Percentiles rank a stretch among this genome's conserved stretches.
phyloP scores from a whole-genome alignment of 2,113 vertebrate genomes.

The Hucho hucho region DNA sequence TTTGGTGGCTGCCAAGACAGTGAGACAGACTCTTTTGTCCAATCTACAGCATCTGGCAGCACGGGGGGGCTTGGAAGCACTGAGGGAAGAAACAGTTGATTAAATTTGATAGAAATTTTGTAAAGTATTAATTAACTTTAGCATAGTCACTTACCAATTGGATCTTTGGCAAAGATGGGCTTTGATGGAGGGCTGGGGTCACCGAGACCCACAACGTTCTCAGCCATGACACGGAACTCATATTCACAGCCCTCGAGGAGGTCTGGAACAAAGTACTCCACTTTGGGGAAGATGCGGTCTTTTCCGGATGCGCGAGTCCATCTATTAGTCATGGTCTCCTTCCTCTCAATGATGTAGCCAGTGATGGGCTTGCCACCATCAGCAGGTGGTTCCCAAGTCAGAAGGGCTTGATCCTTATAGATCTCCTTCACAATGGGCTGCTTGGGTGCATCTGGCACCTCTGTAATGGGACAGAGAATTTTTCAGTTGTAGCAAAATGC shows the following conservation, averaged over 20 bases:
- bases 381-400: conserved; percentile 91
- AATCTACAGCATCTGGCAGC: conserved; percentile 84
- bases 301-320: conserved; percentile 78
- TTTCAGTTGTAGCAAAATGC: not conserved
- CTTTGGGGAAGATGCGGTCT: conserved; percentile 83
- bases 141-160: conserved; percentile 80
- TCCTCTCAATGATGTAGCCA: conserved; percentile 94
- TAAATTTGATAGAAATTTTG: not conserved
- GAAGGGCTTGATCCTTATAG: conserved; percentile 87
- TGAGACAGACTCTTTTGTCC: conserved; percentile 89
- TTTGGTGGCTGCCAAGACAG: conserved; percentile 90
- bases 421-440: conserved; percentile 87
- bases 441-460: conserved; percentile 92
- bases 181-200: conserved; percentile 96
- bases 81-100: conserved; percentile 46
- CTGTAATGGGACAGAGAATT: conserved; percentile 63
- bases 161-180: conserved; percentile 94
- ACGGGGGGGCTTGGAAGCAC: conserved; percentile 90
- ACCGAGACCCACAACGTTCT: conserved; percentile 91
- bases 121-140: not conserved
- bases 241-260: conserved; percentile 95
- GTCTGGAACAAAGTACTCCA: conserved; percentile 89
- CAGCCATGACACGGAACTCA: conserved; percentile 95
- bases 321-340: conserved; percentile 93
- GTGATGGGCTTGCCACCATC: conserved; percentile 97